These are phyloP conservation scores for Biston stratarius DNA, from an alignment of 2,888 invertebrate species.

Conservation along the genomic window DNA sequence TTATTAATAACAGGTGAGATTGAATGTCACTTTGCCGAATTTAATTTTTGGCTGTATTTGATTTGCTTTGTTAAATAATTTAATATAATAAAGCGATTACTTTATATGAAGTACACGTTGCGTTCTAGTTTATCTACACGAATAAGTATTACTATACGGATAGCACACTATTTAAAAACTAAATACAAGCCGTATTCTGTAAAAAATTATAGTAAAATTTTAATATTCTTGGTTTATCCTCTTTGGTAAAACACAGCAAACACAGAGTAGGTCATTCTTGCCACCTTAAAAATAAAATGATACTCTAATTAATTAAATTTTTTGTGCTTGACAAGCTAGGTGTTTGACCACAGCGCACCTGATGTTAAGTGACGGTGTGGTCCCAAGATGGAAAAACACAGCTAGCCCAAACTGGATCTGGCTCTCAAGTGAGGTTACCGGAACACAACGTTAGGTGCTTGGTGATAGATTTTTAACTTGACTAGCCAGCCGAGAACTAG, in stretches of 20 bases:
- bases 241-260: conserved; percentile 80
- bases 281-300: conserved; percentile 62
- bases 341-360: too few relatives aligned
- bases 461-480: too few relatives aligned
- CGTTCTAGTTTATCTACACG: neutral
- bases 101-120: neutral
- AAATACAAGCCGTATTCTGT: neutral
- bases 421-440: too few relatives aligned
- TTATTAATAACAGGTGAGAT: conserved; percentile 17
- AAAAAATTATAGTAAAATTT: neutral
- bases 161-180: neutral
- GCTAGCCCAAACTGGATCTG: too few relatives aligned
- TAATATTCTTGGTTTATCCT: conserved; percentile 37
- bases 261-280: conserved; percentile 76
- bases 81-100: neutral
- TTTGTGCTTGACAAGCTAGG: too few relatives aligned
- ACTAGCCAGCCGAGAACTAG: too few relatives aligned
- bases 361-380: too few relatives aligned
- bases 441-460: too few relatives aligned
- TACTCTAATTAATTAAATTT: neutral
- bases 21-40: neutral
- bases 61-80: neutral
- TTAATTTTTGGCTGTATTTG: neutral
- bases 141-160: neutral
- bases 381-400: too few relatives aligned